phyloP scores from a whole-genome alignment of 2,888 invertebrate genomes.

The Tenodera sinensis region DNA sequence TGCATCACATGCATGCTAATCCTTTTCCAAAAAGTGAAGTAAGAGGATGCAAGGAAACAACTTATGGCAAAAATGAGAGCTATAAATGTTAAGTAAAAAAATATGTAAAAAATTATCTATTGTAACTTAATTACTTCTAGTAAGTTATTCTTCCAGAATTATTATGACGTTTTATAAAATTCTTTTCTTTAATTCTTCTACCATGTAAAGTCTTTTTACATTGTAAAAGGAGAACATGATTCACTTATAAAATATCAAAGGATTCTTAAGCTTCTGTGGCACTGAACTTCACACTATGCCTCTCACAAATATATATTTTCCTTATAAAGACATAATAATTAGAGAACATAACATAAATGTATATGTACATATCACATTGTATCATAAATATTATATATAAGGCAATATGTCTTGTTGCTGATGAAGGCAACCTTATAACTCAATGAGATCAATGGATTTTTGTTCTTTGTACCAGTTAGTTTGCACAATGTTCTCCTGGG shows the following conservation, averaged over 20 bases:
- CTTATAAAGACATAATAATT: background rate
- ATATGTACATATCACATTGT: background rate
- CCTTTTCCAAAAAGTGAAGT: no score
- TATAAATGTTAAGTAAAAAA: background rate
- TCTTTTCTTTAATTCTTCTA: background rate
- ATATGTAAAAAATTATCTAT: background rate
- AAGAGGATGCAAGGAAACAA: no score
- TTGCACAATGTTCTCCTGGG: background rate
- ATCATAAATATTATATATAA: background rate
- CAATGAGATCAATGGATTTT: background rate
- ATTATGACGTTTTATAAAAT: background rate
- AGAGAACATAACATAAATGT: background rate
- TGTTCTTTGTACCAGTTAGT: background rate
- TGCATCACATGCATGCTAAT: no score
- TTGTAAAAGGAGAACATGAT: background rate
- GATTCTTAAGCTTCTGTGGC: background rate
- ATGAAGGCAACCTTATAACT: background rate
- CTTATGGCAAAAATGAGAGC: background rate
- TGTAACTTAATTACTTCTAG: background rate
- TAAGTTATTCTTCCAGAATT: background rate
- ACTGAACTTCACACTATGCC: background rate
- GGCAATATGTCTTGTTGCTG: background rate
- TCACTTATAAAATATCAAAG: background rate
- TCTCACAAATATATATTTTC: background rate
- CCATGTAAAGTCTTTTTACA: background rate